Conservation (phyloP, 2,888 invertebrate species). For the Aphidius colemani region DNA sequence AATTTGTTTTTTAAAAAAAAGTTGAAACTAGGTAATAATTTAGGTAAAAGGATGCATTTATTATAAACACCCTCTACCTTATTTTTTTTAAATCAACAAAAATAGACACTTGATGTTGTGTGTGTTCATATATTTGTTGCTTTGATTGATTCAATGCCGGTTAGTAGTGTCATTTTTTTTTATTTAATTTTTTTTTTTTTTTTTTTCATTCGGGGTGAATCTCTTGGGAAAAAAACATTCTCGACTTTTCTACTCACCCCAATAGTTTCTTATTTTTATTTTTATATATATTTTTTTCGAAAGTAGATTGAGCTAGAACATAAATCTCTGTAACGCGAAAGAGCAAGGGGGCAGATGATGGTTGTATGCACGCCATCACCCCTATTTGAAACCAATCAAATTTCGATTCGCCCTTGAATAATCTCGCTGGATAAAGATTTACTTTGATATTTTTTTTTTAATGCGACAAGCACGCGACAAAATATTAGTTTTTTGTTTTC, state of each 20-base stretch:
- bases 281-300: slow-evolving; percentile 8
- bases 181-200: slow-evolving; percentile 20
- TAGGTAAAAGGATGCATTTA: slow-evolving; percentile 57
- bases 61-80: slow-evolving; percentile 35
- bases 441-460: slow-evolving; percentile 33
- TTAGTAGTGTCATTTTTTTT: slow-evolving; percentile 27
- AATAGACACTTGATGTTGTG: slow-evolving; percentile 6
- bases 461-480: slow-evolving; percentile 24
- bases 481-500: slow-evolving; percentile 12
- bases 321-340: slow-evolving; percentile 51
- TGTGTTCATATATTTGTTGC: slow-evolving; percentile 5
- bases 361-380: slow-evolving; percentile 36
- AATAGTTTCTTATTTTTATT: background rate
- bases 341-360: slow-evolving; percentile 32
- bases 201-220: slow-evolving; percentile 29
- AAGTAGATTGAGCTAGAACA: slow-evolving; percentile 41
- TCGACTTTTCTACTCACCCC: slow-evolving; percentile 10
- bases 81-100: slow-evolving; percentile 12
- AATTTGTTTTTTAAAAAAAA: slow-evolving; percentile 20
- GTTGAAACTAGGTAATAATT: slow-evolving; percentile 47
- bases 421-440: background rate
- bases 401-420: slow-evolving; percentile 44
- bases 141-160: slow-evolving; percentile 31
- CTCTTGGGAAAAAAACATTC: slow-evolving; percentile 47
- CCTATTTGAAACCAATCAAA: slow-evolving; percentile 54